Evolutionary conservation across 2,797 vertebrate species (phyloP), one percentile per base, ranked within the genome.

Genomic region (Limosa lapponica): DNA sequence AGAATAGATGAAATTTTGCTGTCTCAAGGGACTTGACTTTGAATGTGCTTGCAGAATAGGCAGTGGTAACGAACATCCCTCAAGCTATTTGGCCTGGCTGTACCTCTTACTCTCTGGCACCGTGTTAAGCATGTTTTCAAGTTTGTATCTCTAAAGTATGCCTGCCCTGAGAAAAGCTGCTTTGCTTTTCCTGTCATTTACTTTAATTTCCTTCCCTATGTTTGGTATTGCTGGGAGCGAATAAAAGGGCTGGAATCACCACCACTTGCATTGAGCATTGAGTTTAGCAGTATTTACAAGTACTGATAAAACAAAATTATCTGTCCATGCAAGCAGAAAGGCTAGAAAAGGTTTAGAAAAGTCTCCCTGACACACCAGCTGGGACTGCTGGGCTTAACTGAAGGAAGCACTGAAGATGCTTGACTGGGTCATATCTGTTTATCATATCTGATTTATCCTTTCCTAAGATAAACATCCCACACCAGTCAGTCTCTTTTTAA

Each of bases 351-450:
- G 7, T 57, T 78, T 67, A 52, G 62, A 41, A 70, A 82, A 52
- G 16, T 65, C 30, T 70, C 61, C 37, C 52, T 86, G 79, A 81
- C 25, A 54, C 20, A 67, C 34, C 69, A 91, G 54, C 79, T 93
- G 80, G 41, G 77, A 69, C 46, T 81, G 37, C 15, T 78, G 82
- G 83, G 61, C 73, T 93, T 83, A 72, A 69, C 41, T 49, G 57
- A 79, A 86, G 85, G 54, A 69, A 91, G 65, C 19, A 54, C 36
- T 70, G 12, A 16, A 57, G 61, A 39, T 83, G 49, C 51, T 55
- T 65, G 61, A 75, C 61, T 62, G 85, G 90, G 49, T 93, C 62
- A 24, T 79, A 91, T 49, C 65, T 93, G 65, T 92, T 97, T 94
- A 81, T 94, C 37, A 48, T 55, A 65, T 88, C 65, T 93, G 55